Conservation (phyloP, 2,888 invertebrate genomes). For the Synanthedon andrenaeformis region DNA sequence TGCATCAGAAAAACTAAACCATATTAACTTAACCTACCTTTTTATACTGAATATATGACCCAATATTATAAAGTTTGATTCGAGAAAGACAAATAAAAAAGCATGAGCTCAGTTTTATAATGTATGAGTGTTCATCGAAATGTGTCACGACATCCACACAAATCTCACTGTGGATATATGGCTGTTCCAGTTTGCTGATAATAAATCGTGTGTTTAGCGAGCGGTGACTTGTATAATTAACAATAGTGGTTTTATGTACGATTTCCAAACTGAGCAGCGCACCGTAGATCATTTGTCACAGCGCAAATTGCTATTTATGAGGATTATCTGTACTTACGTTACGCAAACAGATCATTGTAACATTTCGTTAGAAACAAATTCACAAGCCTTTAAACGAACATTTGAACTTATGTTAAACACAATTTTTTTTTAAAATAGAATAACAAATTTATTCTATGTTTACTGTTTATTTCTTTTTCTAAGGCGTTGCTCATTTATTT, state of each 20-base stretch:
- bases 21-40: background rate
- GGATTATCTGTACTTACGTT: constrained; percentile 49
- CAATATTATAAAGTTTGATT: constrained; percentile 6
- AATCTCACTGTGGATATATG: constrained; percentile 54
- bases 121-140: constrained; percentile 35
- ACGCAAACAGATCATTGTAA: constrained; percentile 23
- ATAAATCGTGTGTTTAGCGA: constrained; percentile 67
- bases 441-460: no score
- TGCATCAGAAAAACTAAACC: no score
- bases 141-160: constrained; percentile 29
- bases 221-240: constrained; percentile 65
- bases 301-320: constrained; percentile 64
- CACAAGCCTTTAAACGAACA: constrained; percentile 1
- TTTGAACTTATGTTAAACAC: background rate
- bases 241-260: constrained; percentile 63
- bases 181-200: constrained; percentile 56
- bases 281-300: constrained; percentile 58
- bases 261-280: constrained; percentile 62
- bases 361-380: no score
- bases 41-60: no score
- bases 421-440: no score
- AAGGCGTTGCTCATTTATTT: no score
- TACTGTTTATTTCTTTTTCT: no score
- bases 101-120: constrained; percentile 46
- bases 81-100: constrained; percentile 18